Evolutionary conservation across 2,113 vertebrate species (phyloP).

Genomic region (Trachemys scripta): DNA sequence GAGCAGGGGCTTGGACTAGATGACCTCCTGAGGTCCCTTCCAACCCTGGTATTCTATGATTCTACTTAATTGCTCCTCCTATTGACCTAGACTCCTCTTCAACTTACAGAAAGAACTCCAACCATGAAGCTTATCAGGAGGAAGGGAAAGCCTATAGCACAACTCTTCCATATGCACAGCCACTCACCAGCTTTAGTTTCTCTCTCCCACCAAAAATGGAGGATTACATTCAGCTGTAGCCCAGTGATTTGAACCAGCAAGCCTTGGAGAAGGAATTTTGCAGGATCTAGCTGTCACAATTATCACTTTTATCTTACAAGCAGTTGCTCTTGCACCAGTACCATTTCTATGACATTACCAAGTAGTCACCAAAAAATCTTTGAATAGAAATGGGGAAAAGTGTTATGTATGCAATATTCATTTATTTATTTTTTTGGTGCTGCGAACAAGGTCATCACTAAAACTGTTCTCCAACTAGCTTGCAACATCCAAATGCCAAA

Average conservation of each 20-base stretch:
- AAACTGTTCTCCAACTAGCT: not conserved
- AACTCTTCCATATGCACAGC: rapidly evolving
- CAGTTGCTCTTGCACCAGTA: not conserved
- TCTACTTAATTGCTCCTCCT: not conserved
- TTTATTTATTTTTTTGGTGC: not conserved
- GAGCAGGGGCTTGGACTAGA: no score
- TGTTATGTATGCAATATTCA: not conserved
- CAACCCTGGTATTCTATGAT: no score
- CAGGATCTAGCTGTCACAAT: not conserved
- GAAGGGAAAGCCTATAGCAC: not conserved
- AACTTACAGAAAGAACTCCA: not conserved
- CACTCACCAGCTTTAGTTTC: not conserved
- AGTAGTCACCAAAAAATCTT: not conserved
- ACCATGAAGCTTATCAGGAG: not conserved
- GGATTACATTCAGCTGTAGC: not conserved
- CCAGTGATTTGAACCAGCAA: not conserved
- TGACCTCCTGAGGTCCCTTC: no score
- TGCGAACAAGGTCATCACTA: not conserved
- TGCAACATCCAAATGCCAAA: not conserved
- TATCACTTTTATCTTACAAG: not conserved
- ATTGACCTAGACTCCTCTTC: not conserved
- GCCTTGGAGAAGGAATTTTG: not conserved
- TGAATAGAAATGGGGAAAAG: not conserved
- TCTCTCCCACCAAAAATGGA: not conserved
- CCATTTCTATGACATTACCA: not conserved